phyloP scores from a whole-genome alignment of 2,797 vertebrate genomes.

The Merluccius polli region DNA sequence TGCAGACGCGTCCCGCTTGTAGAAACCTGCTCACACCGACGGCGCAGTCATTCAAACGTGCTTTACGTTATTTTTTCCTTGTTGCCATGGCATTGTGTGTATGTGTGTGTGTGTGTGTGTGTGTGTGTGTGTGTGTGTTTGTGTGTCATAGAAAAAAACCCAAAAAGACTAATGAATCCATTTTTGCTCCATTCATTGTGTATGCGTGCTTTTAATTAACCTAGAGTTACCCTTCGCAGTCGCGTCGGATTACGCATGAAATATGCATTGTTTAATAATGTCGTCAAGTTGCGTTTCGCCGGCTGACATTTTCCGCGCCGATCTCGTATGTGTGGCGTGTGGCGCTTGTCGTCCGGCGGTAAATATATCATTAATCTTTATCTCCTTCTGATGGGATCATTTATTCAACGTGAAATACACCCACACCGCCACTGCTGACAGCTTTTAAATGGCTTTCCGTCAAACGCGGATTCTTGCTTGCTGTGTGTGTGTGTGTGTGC shows the following conservation, averaged over 20 bases:
- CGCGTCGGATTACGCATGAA: not conserved
- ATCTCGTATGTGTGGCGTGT: slow-evolving; percentile 35
- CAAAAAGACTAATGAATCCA: not conserved
- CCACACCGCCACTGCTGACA: slow-evolving; percentile 44
- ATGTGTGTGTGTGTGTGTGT: too few species aligned
- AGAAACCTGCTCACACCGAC: not conserved
- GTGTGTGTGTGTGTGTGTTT: too few species aligned
- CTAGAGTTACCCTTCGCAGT: not conserved
- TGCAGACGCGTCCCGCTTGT: not conserved
- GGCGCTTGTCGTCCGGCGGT: slow-evolving; percentile 49
- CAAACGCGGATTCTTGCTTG: slow-evolving; percentile 20
- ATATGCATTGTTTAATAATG: slow-evolving; percentile 47
- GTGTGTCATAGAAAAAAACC: too few species aligned
- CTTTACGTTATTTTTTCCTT: not conserved
- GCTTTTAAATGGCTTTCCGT: slow-evolving; percentile 47
- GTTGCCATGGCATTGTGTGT: not conserved
- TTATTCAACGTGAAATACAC: slow-evolving; percentile 51
- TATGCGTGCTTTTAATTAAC: not conserved
- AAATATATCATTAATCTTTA: slow-evolving; percentile 65
- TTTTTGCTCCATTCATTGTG: not conserved
- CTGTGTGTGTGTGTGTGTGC: not conserved
- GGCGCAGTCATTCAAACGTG: not conserved
- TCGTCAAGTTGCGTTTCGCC: slow-evolving; percentile 38
- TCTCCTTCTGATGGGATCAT: slow-evolving; percentile 46
- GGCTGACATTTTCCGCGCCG: slow-evolving; percentile 35